A percentile compares a stretch with the other conserved stretches of the same genome.
Evolutionary conservation across 2,888 invertebrate species (phyloP).

Genomic region (Agelastica alni): DNA sequence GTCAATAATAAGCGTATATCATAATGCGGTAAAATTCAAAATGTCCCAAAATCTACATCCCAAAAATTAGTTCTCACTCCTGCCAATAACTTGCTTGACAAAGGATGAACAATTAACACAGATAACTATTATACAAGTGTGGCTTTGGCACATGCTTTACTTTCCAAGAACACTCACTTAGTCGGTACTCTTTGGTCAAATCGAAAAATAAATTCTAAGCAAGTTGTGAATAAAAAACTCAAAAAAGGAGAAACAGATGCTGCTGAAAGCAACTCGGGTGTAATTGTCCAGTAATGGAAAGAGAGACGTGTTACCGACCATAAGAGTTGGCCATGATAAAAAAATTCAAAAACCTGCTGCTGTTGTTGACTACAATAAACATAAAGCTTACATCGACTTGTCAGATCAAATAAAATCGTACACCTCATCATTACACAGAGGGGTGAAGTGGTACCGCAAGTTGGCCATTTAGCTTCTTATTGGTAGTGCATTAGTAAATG

Average conservation of each 20-base stretch:
- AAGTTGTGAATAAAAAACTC: conserved; percentile 1
- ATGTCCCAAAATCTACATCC: not conserved
- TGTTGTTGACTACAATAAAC: too few relatives aligned
- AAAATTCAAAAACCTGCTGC: too few relatives aligned
- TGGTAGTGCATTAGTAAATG: too few relatives aligned
- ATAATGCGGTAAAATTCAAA: too few relatives aligned
- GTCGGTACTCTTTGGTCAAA: not conserved
- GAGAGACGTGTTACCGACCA: too few relatives aligned
- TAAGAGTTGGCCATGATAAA: too few relatives aligned
- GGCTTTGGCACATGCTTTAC: conserved; percentile 2
- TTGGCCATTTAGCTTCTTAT: too few relatives aligned
- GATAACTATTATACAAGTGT: conserved; percentile 6
- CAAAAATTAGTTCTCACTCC: not conserved
- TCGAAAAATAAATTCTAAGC: conserved; percentile 4
- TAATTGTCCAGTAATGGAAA: conserved; percentile 3
- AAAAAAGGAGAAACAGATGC: conserved; percentile 9
- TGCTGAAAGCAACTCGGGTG: conserved; percentile 8
- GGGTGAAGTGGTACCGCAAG: too few relatives aligned
- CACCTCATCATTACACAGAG: too few relatives aligned
- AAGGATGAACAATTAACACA: not conserved
- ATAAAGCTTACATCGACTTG: too few relatives aligned
- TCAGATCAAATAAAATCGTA: too few relatives aligned
- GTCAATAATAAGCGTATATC: too few relatives aligned
- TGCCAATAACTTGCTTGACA: not conserved
- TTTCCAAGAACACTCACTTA: not conserved